A percentile compares a stretch with the other conserved stretches of the same genome.
These are phyloP conservation scores for Bradypodion pumilum DNA, from an alignment of 2,797 vertebrate genomes.

Conservation along the genomic window DNA sequence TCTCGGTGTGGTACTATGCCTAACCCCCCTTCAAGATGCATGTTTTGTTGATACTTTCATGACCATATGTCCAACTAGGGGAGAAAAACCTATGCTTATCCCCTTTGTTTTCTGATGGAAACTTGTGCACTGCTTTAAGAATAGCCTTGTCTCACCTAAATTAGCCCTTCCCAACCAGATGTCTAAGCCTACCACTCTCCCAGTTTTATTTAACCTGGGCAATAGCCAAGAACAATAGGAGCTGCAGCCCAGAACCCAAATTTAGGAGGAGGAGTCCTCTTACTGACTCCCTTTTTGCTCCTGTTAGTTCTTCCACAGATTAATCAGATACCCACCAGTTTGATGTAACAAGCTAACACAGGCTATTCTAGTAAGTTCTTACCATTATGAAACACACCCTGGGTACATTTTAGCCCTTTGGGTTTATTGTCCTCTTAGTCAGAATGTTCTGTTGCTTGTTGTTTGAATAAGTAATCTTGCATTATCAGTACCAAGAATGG, in stretches of 20 bases:
- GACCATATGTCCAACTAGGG: background rate
- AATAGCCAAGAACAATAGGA: background rate
- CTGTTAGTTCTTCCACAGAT: background rate
- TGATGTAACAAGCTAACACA: too few species aligned
- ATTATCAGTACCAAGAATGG: background rate
- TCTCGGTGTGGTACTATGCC: background rate
- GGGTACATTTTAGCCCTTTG: background rate
- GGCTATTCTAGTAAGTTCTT: too few species aligned
- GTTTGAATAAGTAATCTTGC: background rate
- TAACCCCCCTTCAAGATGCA: background rate
- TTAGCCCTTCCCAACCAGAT: background rate
- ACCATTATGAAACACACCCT: background rate
- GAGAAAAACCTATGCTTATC: too few species aligned
- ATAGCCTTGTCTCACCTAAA: background rate
- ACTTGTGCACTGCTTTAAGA: too few species aligned
- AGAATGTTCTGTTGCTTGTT: background rate
- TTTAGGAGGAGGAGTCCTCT: background rate
- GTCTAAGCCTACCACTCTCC: background rate
- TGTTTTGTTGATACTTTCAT: background rate
- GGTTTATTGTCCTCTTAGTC: background rate
- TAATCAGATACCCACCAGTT: background rate
- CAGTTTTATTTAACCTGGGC: background rate
- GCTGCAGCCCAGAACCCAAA: background rate
- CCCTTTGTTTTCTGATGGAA: background rate
- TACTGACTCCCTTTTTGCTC: background rate